Evolutionary conservation across 2,113 vertebrate species (phyloP).

Genomic region (Irena cyanogastra): DNA sequence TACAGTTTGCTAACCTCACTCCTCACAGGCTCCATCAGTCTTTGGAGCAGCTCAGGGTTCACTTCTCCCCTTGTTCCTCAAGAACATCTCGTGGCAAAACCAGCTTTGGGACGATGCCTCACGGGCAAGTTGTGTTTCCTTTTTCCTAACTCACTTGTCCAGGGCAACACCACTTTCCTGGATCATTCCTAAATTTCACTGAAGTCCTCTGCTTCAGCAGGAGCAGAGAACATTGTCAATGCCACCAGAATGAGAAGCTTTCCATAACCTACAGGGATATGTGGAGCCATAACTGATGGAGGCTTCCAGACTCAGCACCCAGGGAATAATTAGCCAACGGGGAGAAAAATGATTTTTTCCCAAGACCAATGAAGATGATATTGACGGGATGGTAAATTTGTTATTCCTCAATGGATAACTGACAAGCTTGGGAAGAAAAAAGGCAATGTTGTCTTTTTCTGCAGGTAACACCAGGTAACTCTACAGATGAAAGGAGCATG

Average conservation of each 20-base stretch:
- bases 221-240: background rate
- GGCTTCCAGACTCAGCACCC: background rate
- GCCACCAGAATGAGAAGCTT: background rate
- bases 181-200: background rate
- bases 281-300: background rate
- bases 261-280: background rate
- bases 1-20: background rate
- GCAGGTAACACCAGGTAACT: background rate
- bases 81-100: background rate
- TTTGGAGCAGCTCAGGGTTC: background rate
- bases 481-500: accelerated
- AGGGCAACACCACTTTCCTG: background rate
- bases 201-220: background rate
- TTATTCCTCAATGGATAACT: background rate
- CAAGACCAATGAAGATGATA: background rate
- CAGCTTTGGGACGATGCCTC: background rate
- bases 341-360: background rate
- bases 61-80: background rate
- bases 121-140: background rate
- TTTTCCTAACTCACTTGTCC: background rate
- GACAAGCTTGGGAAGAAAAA: background rate
- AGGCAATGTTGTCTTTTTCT: background rate
- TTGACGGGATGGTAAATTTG: background rate
- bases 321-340: background rate
- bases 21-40: background rate